These are phyloP conservation scores for Pteria penguin DNA, from an alignment of 2,888 invertebrate genomes.

Conservation along the genomic window DNA sequence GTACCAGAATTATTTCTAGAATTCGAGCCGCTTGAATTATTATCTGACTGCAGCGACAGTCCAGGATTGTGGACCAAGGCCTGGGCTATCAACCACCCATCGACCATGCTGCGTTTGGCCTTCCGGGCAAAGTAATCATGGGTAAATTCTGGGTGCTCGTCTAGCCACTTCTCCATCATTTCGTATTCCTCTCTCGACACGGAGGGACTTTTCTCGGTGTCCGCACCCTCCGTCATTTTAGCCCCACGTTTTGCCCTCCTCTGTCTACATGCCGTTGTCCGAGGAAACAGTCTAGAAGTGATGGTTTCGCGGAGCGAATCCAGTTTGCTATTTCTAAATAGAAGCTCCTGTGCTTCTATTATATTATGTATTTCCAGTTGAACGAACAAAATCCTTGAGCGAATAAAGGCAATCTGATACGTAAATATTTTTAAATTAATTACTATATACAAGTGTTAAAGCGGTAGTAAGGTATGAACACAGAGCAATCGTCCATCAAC, in stretches of 20 bases:
- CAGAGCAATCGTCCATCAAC: background rate
- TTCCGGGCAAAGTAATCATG: slow-evolving; percentile 96
- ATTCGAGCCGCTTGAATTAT: slow-evolving; percentile 72
- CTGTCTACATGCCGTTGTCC: slow-evolving; percentile 40
- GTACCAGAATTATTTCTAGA: slow-evolving; percentile 85
- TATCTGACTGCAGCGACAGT: slow-evolving; percentile 50
- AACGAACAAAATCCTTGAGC: slow-evolving; percentile 19
- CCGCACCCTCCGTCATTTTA: slow-evolving; percentile 53
- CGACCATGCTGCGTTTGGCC: slow-evolving; percentile 94
- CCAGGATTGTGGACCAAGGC: slow-evolving; percentile 70
- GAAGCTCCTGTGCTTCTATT: slow-evolving; percentile 32
- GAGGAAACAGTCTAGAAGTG: slow-evolving; percentile 30
- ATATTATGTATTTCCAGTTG: slow-evolving; percentile 23
- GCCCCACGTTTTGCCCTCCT: slow-evolving; percentile 40
- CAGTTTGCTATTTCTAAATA: slow-evolving; percentile 51
- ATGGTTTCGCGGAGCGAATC: slow-evolving; percentile 55
- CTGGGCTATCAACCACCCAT: slow-evolving; percentile 89
- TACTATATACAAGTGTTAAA: slow-evolving; percentile 14
- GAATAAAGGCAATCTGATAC: slow-evolving; percentile 18
- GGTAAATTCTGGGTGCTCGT: slow-evolving; percentile 97
- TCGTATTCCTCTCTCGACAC: slow-evolving; percentile 69
- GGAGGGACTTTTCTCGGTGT: slow-evolving; percentile 51
- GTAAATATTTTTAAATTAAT: slow-evolving; percentile 23
- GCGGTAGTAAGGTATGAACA: slow-evolving; percentile 9
- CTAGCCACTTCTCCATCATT: slow-evolving; percentile 94